These are phyloP conservation scores for Pectinophora gossypiella DNA, from an alignment of 1,140 invertebrate species.

Conservation along the genomic window DNA sequence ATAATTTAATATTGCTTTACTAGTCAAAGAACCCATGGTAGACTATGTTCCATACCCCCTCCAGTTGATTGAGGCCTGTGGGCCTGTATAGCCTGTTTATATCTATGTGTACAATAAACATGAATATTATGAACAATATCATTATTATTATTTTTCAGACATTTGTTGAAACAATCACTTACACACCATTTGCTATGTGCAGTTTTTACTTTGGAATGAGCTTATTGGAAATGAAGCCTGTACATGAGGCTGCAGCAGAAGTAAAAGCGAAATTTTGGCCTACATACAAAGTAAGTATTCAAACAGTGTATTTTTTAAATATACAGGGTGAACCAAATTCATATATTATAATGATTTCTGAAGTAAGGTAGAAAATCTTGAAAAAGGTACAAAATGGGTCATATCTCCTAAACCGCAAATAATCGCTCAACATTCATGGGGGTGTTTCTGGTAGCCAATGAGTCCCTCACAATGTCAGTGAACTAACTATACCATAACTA, in stretches of 20 bases:
- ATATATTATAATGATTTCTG: slow-evolving; percentile 13
- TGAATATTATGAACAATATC: no score
- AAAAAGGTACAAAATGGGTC: no score
- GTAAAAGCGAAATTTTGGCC: slow-evolving; percentile 86
- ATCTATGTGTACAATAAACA: no score
- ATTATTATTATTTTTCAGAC: slow-evolving; percentile 82
- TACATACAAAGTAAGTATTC: slow-evolving; percentile 82
- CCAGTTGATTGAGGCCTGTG: no score
- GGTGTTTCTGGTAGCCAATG: no score
- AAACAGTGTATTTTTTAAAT: slow-evolving; percentile 10
- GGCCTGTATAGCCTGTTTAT: no score
- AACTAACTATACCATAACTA: neutral
- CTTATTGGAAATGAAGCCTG: slow-evolving; percentile 83
- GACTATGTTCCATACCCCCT: no score
- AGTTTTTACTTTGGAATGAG: slow-evolving; percentile 90
- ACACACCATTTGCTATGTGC: slow-evolving; percentile 86
- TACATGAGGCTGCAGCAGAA: slow-evolving; percentile 81
- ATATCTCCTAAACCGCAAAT: no score
- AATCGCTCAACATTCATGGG: no score
- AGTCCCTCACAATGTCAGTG: neutral
- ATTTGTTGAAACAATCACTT: slow-evolving; percentile 87
- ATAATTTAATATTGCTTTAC: no score
- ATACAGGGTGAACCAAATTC: neutral
- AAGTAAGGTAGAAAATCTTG: no score
- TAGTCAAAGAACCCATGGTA: no score